Evolutionary conservation across 2,797 vertebrate genomes (phyloP).

Genomic region (Rhodeus uyekii): DNA sequence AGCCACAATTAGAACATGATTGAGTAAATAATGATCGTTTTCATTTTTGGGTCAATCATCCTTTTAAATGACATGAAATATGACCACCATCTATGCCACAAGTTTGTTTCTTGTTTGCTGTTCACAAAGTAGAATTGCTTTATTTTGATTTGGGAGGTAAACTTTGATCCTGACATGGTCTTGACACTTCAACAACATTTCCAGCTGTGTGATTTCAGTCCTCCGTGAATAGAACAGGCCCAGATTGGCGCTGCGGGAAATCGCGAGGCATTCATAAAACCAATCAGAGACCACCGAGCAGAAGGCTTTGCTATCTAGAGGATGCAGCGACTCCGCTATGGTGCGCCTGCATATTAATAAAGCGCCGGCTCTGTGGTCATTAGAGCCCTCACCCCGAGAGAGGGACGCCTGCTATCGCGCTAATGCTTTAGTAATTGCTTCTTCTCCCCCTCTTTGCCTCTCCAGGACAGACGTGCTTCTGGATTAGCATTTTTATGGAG

Average conservation of each 20-base stretch:
- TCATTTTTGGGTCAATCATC: neutral
- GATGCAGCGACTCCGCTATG: conserved; percentile 10
- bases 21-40: neutral
- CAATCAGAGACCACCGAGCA: neutral
- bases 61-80: neutral
- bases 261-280: neutral
- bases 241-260: neutral
- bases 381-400: conserved; percentile 56
- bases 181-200: neutral
- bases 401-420: conserved; percentile 41
- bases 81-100: neutral
- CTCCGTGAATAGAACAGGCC: neutral
- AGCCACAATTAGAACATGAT: neutral
- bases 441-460: conserved; percentile 48
- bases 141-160: neutral
- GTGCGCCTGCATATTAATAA: conserved; percentile 44
- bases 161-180: neutral
- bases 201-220: neutral
- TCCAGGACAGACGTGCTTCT: conserved; percentile 54
- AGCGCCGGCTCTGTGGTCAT: conserved; percentile 39
- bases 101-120: no score
- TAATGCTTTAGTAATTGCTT: conserved; percentile 68
- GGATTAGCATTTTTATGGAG: conserved; percentile 76
- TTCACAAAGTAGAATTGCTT: neutral
- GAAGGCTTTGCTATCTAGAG: conserved; percentile 26